Base-by-base conservation (phyloP, 2,888 invertebrate species). In the Xanthia icteritia region DNA sequence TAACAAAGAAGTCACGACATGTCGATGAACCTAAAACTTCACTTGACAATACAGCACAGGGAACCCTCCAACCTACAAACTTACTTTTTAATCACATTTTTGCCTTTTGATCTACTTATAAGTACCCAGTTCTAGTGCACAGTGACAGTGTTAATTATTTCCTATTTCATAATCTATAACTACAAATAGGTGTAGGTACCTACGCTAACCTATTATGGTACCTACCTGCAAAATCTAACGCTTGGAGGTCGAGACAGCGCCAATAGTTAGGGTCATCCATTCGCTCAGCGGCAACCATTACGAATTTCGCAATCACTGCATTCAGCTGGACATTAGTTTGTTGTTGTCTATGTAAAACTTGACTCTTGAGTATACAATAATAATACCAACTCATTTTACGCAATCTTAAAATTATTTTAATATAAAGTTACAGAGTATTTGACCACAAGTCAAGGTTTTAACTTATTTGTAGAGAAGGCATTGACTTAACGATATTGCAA, bases 211-310 rank as follows among this genome's bases (percentile, higher is more conserved):
- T 68, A 61, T 5, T 27, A 31, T 36, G 0, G 31, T 61, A 79
- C 5, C 5, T 60, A 79, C 54, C 54, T 76, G 63, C 63, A 63
- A 74, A 70, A 65, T 67, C 64, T 76, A 79, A 54, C 36, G 70
- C 36, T 77, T 79, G 48, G 88, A 92, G 92, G 92, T 92, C 90
- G 86, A 84, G 88, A 89, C 85, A 87, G 87, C 87, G 82, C 77
- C 85, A 85, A 85, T 56, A 88, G 86, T 77, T 86, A 86, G 90
- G 91, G 91, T 91, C 91, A 92, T 89, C 90, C 92, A 88, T 91
- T 92, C 92, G 90, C 91, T 92, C 86, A 81, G 86, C 84, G 73
- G 89, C 86, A 84, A 72, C 75, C 68, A 87, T 88, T 87, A 89
- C 79, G 66, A 78, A 89, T 92, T 91, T 90, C 88, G 89, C 82